These are phyloP conservation scores for Plectropomus leopardus DNA, from an alignment of 2,113 vertebrate species.

Conservation along the genomic window DNA sequence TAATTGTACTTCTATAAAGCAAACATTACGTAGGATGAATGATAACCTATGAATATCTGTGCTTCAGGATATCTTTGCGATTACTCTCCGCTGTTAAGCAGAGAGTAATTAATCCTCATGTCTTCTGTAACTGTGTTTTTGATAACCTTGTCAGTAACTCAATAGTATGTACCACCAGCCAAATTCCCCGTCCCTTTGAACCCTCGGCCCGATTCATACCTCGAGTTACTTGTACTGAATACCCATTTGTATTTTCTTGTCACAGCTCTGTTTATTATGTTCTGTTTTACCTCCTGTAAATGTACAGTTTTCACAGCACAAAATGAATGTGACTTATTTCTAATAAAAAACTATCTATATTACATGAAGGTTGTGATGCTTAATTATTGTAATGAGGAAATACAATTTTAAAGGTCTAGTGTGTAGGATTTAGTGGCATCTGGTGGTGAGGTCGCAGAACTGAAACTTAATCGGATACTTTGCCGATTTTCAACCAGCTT, in stretches of 20 bases:
- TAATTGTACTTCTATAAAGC: slow-evolving; percentile 86
- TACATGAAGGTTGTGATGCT: slow-evolving; percentile 52
- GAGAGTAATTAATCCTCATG: slow-evolving; percentile 82
- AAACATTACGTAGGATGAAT: slow-evolving; percentile 87
- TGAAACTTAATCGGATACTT: too few species aligned
- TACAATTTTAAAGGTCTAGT: neutral
- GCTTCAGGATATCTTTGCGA: slow-evolving; percentile 85
- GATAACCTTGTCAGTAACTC: slow-evolving; percentile 83
- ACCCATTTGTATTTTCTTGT: slow-evolving; percentile 75
- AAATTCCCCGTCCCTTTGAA: slow-evolving; percentile 54
- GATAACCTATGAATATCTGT: slow-evolving; percentile 88
- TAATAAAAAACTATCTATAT: slow-evolving; percentile 88
- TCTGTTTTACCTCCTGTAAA: slow-evolving; percentile 78
- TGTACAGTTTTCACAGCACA: slow-evolving; percentile 95
- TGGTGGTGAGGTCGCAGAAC: too few species aligned
- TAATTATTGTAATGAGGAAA: neutral
- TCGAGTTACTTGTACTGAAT: slow-evolving; percentile 66
- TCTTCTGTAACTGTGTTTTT: slow-evolving; percentile 89
- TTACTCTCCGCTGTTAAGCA: slow-evolving; percentile 71
- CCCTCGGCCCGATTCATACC: slow-evolving; percentile 63
- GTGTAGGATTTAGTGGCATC: too few species aligned
- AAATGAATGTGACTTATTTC: slow-evolving; percentile 93
- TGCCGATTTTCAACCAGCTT: too few species aligned
- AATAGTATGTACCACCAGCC: slow-evolving; percentile 73
- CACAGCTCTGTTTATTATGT: slow-evolving; percentile 72